Evolutionary conservation across 2,888 invertebrate genomes (phyloP), one percentile per base, ranked within the genome.

Genomic region (Drosophila prostipennis): DNA sequence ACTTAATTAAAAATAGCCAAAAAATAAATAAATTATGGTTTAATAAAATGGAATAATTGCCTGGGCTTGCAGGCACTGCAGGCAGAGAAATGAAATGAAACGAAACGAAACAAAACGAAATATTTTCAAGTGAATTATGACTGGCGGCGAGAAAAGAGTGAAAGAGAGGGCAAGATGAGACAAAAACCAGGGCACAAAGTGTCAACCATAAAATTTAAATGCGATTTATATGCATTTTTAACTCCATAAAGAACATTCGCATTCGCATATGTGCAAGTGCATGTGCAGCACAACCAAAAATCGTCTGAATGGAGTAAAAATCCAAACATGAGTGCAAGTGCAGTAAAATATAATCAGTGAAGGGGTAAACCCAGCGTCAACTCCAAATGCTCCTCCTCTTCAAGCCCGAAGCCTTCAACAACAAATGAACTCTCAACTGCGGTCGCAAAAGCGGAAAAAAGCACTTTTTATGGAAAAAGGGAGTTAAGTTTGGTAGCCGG

Each of bases 1-100:
- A 85, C 80, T 80, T 85, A 82, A 83, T 83, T 83, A 80, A 77
- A 80, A 74, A 78, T 63, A 46, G 45, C 40, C 56, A 64, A 74
- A 67, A 61, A 69, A 52, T 65, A 34, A 63, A 71, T 70, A 71
- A 78, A 74, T 76, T 71, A 70, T 67, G 57, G 69, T 52, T 68
- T 69, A 59, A 67, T 67, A 58, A 67, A 67, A 67, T 48, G 68
- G 34, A 61, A 67, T 54, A 60, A 68, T 69, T 61, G 54, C 59
- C 59, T 19, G 45, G 59, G 23, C n/a, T 10, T 13, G 11, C n/a
- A n/a, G 37, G 14, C 19, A 32, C 53, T 16, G 34, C 45, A 46
- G 16, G 67, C n/a, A n/a, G n/a, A n/a, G n/a, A n/a, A n/a, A n/a
- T n/a, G n/a, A n/a, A 51, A 10, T 43, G 60, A 14, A 57, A 39